A percentile compares a stretch with the other conserved stretches of the same genome.
Conservation (phyloP, 2,113 vertebrate genomes). For the Dipodomys spectabilis region DNA sequence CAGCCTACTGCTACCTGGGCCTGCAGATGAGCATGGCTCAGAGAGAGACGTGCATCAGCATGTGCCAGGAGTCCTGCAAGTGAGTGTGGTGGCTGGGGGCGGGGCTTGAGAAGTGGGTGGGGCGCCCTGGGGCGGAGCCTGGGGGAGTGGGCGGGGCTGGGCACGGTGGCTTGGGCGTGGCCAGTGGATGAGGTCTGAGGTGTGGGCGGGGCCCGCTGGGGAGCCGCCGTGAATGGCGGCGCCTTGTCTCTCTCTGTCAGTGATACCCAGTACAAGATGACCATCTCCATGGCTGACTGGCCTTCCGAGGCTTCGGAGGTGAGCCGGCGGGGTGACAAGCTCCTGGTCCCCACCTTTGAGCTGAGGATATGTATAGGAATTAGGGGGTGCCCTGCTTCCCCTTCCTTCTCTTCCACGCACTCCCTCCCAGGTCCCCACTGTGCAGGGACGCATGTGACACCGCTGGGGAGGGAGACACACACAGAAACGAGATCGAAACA, state of each 20-base stretch:
- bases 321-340: neutral
- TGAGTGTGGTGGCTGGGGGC: conserved; percentile 76
- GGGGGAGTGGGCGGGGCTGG: no score
- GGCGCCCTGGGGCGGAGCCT: no score
- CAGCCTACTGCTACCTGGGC: conserved; percentile 86
- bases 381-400: no score
- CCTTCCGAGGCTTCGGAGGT: conserved; percentile 89
- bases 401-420: rapidly evolving
- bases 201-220: no score
- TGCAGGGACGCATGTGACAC: no score
- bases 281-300: conserved; percentile 92
- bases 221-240: no score
- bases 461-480: no score
- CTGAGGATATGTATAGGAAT: neutral
- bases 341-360: neutral
- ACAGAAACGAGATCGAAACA: no score
- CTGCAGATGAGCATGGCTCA: conserved; percentile 79
- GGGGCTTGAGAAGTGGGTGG: no score
- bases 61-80: conserved; percentile 91
- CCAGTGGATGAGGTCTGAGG: no score
- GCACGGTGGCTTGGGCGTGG: no score
- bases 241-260: conserved; percentile 76
- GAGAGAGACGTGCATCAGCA: conserved; percentile 85
- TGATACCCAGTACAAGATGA: conserved; percentile 91
- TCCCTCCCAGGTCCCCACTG: no score